Evolutionary conservation across 64 coral and sea anemone species (phyloP), one percentile per base, ranked within the genome.

Genomic region (Dendronephthya gigantea): DNA sequence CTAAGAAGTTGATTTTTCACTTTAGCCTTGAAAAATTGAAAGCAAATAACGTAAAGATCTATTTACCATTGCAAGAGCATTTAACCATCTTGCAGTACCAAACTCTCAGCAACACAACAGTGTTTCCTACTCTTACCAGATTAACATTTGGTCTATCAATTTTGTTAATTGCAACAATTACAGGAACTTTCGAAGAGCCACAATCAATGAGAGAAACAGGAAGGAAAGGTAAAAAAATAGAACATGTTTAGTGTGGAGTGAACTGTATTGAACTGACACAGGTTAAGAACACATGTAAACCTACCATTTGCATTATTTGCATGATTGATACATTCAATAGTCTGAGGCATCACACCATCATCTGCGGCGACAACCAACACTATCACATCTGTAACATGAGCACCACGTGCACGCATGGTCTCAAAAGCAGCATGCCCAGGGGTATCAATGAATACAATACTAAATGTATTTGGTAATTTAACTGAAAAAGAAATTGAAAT

Each of bases 401-500:
- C 95, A 49, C 95, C 95, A 49, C 95, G 88, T 38, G 95, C 95
- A 70, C 95, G 50, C 95, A 98, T 98, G 27, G 92, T 93, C 39
- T 98, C 86, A 85, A 98, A 98, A 83, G 95, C 95, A 28, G 92
- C 95, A 93, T 98, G 95, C 14, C 95, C 95, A 83, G 95, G 95
- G 0, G 95, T 98, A 31, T 98, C 95, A 82, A 98, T 98, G 35
- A 98, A 98, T 39, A 92, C 93, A 19, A 98, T 93, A 68, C 85
- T 87, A 35, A 89, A 85, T 68, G 68, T 81, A 84, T 56, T 93
- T 17, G 85, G 88, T 33, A 93, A 49, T 32, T 89, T 70, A n/a
- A 98, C 95, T 96, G 49, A 1, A 59, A 50, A 58, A 82, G 28
- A 35, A 58, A 23, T 12, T n/a, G 25, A n/a, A 5, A 62, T 19